These are phyloP conservation scores for Patella depressa DNA, from an alignment of 2,888 invertebrate species.

Conservation along the genomic window DNA sequence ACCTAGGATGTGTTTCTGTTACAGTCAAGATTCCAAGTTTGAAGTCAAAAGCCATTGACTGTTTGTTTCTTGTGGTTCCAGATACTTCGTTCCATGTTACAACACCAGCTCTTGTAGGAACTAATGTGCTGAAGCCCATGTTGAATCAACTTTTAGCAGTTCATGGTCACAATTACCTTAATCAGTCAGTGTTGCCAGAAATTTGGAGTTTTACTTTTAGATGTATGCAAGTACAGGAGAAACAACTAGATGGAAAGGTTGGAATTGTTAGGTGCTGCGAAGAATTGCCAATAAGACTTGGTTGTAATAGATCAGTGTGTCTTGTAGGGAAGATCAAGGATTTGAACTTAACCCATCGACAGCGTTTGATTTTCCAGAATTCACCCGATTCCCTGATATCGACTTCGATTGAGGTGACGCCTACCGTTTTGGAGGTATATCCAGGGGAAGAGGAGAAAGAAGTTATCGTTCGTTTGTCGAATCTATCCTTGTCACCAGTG, in stretches of 20 bases:
- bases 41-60: not conserved
- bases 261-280: no score
- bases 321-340: no score
- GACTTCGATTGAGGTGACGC: no score
- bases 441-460: not conserved
- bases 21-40: not conserved
- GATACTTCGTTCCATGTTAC: not conserved
- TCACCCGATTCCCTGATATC: no score
- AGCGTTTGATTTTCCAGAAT: no score
- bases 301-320: no score
- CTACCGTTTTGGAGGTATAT: not conserved
- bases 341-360: no score
- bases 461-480: not conserved
- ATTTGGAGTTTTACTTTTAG: not conserved
- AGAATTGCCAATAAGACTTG: no score
- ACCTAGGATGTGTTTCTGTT: no score
- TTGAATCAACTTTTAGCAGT: not conserved
- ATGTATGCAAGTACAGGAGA: no score
- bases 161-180: not conserved
- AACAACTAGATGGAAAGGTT: no score
- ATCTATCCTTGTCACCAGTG: not conserved
- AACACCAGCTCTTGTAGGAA: slow-evolving; percentile 1
- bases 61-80: slow-evolving; percentile 13
- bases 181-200: not conserved
- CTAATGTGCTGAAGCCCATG: not conserved